Base-by-base conservation (phyloP, 2,113 vertebrate genomes). In the Miniopterus natalensis region DNA sequence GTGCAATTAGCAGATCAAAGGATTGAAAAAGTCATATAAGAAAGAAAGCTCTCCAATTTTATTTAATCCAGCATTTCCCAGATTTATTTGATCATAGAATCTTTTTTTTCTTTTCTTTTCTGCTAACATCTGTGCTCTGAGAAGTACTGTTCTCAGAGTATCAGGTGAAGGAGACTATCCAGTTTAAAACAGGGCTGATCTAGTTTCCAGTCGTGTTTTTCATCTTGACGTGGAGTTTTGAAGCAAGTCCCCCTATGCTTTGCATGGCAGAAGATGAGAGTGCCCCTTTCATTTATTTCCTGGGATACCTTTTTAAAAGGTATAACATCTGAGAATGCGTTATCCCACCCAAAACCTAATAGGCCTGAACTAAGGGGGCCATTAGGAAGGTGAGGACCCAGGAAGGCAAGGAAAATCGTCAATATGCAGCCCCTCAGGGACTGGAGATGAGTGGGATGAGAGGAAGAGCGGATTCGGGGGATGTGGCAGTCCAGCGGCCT, bases 61-160 rank as follows among this genome's bases (percentile, higher is more conserved):
- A 96, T 92, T 95, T 97, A 96, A 96, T 84, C 88, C 68, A 95
- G 23, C 53, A 89, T 89, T 96, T 96, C 78, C 91, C 93, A 96
- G 88, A 79, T 75, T 96, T 94, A 95, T 84, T 95, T 92, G 81
- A 92, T 92, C 77, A 81, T 83, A 53, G 40, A 88, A 45, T 51
- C 17, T 77, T 96, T 86, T 75, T 63, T 83, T 59, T 40, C 71
- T 27, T 53, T 77, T 53, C 49, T 94, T 93, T 89, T 80, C 74
- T 87, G 61, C 55, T 90, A 96, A 92, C 88, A 89, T 96, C 93
- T 97, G 81, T 90, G 85, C 91, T 94, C 92, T 96, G 85, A 79
- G 85, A 94, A 97, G 83, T 92, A 91, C 51, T 84, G 10, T 96
- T 90, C 83, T 96, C 78, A 83, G 84, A 88, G 51, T 95, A 88